Percentiles rank a stretch among this genome's conserved stretches.
Conservation (phyloP, 2,888 invertebrate genomes). For the Sphinx pinastri region DNA sequence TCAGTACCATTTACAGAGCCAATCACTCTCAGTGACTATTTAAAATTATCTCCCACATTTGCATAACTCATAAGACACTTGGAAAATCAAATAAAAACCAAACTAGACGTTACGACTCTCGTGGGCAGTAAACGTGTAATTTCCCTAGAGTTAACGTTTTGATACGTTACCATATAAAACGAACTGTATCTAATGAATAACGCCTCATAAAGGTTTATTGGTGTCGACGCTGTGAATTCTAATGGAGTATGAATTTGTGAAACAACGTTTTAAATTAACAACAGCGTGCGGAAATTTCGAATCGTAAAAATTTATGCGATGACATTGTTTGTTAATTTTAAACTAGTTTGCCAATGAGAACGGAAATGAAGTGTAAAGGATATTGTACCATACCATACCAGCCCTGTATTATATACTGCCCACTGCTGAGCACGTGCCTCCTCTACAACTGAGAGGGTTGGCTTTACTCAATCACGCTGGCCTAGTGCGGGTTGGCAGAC, state of each 20-base stretch:
- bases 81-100: conserved; percentile 17
- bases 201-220: conserved; percentile 44
- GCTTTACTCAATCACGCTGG: too few relatives aligned
- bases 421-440: too few relatives aligned
- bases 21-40: too few relatives aligned
- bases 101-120: conserved; percentile 17
- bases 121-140: conserved; percentile 49
- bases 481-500: too few relatives aligned
- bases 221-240: conserved; percentile 45
- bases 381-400: too few relatives aligned
- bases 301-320: conserved; percentile 9
- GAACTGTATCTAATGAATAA: conserved; percentile 45
- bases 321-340: too few relatives aligned
- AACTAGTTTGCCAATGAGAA: too few relatives aligned
- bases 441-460: too few relatives aligned
- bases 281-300: neutral
- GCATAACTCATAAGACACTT: neutral
- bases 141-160: conserved; percentile 62
- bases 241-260: conserved; percentile 47
- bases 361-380: too few relatives aligned
- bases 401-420: too few relatives aligned
- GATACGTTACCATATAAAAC: conserved; percentile 62
- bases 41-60: neutral
- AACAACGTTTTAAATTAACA: conserved; percentile 16
- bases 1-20: too few relatives aligned